phyloP scores from a whole-genome alignment of 2,888 invertebrate species.

The Meghimatium bilineatum region DNA sequence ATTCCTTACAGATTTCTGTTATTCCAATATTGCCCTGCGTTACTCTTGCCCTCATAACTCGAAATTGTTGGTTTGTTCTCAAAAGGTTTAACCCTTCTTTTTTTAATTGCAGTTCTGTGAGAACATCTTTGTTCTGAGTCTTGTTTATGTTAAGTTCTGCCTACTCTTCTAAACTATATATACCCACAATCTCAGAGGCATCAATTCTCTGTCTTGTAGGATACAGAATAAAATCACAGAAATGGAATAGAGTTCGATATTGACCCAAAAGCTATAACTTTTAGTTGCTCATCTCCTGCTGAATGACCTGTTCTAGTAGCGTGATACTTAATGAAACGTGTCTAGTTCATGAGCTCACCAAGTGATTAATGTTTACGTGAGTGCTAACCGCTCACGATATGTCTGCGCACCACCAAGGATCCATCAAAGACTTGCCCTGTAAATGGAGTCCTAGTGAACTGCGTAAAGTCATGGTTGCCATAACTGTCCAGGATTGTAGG shows the following conservation, averaged over 20 bases:
- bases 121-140: too few species aligned
- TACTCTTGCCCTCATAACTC: too few species aligned
- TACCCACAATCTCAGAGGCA: too few species aligned
- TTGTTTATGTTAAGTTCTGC: too few species aligned
- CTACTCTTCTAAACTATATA: too few species aligned
- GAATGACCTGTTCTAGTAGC: not conserved
- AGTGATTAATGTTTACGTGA: not conserved
- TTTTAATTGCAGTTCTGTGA: too few species aligned
- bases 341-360: slow-evolving; percentile 5
- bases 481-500: not conserved
- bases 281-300: not conserved
- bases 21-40: too few species aligned
- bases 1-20: too few species aligned
- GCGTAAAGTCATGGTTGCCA: not conserved
- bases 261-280: not conserved
- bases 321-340: slow-evolving; percentile 9
- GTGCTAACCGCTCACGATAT: not conserved
- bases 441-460: not conserved
- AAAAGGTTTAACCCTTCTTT: too few species aligned
- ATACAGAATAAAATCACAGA: not conserved
- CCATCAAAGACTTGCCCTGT: not conserved
- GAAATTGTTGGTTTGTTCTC: too few species aligned
- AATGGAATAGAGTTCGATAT: not conserved
- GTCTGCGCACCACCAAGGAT: not conserved
- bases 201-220: too few species aligned